Evolutionary conservation across 2,888 invertebrate species (phyloP).

Genomic region (Platypus cylindrus): DNA sequence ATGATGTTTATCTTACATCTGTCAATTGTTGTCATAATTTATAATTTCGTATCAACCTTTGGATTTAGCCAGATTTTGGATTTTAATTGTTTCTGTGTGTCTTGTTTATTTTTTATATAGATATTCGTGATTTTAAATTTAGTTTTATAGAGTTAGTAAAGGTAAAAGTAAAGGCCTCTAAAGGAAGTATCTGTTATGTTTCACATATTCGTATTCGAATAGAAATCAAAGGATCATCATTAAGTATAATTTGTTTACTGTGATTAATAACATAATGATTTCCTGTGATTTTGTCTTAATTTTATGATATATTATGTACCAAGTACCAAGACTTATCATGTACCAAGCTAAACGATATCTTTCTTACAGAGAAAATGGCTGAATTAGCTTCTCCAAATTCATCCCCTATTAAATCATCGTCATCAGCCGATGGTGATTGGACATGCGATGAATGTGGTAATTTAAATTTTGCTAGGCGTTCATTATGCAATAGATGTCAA

Average conservation of each 20-base stretch:
- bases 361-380: slow-evolving; percentile 25
- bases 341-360: slow-evolving; percentile 4
- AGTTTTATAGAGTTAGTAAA: slow-evolving; percentile 15
- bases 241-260: background rate
- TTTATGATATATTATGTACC: too few relatives aligned
- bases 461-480: slow-evolving; percentile 85
- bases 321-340: background rate
- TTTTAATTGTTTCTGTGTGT: slow-evolving; percentile 7
- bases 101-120: slow-evolving; percentile 7
- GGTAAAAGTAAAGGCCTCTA: slow-evolving; percentile 16
- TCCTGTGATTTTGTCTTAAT: too few relatives aligned
- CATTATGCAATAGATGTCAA: slow-evolving; percentile 84
- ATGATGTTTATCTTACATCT: slow-evolving; percentile 1
- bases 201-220: slow-evolving; percentile 1
- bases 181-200: slow-evolving; percentile 15
- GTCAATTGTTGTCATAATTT: slow-evolving; percentile 2
- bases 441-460: slow-evolving; percentile 73
- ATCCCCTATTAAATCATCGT: slow-evolving; percentile 24
- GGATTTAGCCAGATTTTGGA: slow-evolving; percentile 1
- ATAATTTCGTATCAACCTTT: slow-evolving; percentile 1
- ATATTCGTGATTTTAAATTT: slow-evolving; percentile 10
- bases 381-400: slow-evolving; percentile 29
- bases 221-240: background rate
- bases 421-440: slow-evolving; percentile 44
- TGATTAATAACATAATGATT: too few relatives aligned